These are phyloP conservation scores for Hetaerina titia DNA, from an alignment of 2,888 invertebrate genomes.

Conservation along the genomic window DNA sequence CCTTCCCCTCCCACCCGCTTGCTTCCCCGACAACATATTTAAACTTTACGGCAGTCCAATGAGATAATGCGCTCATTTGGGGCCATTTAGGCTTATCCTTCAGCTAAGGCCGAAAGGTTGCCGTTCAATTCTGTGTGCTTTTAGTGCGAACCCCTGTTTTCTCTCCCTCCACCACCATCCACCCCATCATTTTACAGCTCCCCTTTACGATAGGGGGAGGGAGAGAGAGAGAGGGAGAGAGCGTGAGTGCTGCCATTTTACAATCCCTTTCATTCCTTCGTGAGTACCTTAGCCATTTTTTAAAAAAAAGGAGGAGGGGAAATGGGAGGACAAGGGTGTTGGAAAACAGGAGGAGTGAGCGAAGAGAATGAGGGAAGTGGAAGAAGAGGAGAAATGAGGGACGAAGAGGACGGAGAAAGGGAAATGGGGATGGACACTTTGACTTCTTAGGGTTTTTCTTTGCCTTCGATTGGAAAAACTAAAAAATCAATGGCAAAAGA, in stretches of 20 bases:
- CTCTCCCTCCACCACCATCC: not conserved
- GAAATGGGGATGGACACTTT: not conserved
- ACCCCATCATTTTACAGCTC: not conserved
- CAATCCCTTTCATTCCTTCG: not conserved
- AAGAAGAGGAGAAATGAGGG: not conserved
- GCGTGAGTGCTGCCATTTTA: not conserved
- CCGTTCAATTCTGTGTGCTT: not conserved
- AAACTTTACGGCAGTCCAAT: not conserved
- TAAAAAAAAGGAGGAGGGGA: not conserved
- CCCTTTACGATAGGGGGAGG: not conserved
- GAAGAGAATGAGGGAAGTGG: too few species aligned
- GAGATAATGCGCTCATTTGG: slow-evolving; percentile 10
- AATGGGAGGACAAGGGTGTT: not conserved
- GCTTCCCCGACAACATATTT: not conserved
- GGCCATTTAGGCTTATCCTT: not conserved
- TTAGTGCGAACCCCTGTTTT: not conserved
- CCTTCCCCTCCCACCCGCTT: not conserved
- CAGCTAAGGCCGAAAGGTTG: not conserved
- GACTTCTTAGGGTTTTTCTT: too few species aligned
- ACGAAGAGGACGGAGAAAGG: not conserved
- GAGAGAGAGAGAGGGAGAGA: not conserved
- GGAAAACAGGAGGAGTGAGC: not conserved
- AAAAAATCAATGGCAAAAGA: too few species aligned
- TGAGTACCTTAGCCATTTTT: not conserved
- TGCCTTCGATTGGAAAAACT: too few species aligned